Percentiles rank a stretch among this genome's conserved stretches.
These are phyloP conservation scores for Cistogaster globosa DNA, from an alignment of 2,888 invertebrate species.

Conservation along the genomic window DNA sequence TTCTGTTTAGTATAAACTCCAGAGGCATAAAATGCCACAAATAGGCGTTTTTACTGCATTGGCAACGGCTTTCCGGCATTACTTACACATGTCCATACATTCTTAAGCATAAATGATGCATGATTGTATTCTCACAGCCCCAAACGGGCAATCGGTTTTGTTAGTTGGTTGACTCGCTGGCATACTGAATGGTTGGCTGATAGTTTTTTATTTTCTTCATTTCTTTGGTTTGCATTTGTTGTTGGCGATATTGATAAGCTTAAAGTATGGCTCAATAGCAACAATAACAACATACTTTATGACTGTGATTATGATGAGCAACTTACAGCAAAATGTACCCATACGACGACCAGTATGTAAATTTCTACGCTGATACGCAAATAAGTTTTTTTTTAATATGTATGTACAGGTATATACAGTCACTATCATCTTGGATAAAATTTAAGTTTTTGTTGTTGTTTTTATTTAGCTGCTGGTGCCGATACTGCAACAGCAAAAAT, in stretches of 20 bases:
- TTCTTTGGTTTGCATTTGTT: constrained; percentile 47
- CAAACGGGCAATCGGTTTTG: constrained; percentile 47
- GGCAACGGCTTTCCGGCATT: constrained; percentile 71
- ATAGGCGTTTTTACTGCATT: constrained; percentile 69
- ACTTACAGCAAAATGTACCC: constrained; percentile 54
- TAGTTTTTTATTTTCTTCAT: neutral
- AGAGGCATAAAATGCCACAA: constrained; percentile 72
- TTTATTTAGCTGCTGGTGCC: constrained; percentile 56
- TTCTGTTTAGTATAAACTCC: constrained; percentile 62
- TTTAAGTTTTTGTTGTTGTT: constrained; percentile 9
- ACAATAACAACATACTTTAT: constrained; percentile 60
- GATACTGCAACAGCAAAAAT: constrained; percentile 20
- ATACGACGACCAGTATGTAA: constrained; percentile 64
- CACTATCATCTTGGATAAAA: constrained; percentile 25
- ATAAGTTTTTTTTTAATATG: constrained; percentile 53
- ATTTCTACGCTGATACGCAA: constrained; percentile 66
- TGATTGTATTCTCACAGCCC: constrained; percentile 59
- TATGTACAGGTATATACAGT: neutral
- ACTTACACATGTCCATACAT: constrained; percentile 68
- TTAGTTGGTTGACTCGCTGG: constrained; percentile 7
- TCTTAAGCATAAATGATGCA: constrained; percentile 69
- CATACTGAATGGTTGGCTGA: neutral
- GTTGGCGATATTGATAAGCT: constrained; percentile 64
- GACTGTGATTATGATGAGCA: constrained; percentile 71
- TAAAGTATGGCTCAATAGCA: constrained; percentile 45